Evolutionary conservation across 2,888 invertebrate species (phyloP).

Genomic region (Stenolophus ochropezus): DNA sequence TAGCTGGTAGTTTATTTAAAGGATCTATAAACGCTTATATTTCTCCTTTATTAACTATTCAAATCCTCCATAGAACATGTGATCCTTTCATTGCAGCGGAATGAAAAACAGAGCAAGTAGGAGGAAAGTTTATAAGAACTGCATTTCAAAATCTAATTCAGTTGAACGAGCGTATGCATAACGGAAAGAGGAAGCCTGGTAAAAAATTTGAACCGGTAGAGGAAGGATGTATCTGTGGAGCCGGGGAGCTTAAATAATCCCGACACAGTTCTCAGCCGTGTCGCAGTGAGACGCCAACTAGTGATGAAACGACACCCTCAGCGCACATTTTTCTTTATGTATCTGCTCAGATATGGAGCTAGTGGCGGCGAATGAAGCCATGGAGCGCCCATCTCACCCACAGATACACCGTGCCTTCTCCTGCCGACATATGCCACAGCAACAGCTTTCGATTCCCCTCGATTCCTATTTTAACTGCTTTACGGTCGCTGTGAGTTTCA

Average conservation of each 20-base stretch:
- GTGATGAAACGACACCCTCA: constrained; percentile 68
- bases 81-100: neutral
- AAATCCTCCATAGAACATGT: neutral
- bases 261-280: constrained; percentile 14
- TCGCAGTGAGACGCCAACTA: constrained; percentile 62
- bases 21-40: neutral
- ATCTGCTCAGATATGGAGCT: constrained; percentile 67
- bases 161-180: constrained; percentile 37
- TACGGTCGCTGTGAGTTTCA: constrained; percentile 38
- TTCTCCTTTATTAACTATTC: neutral
- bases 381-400: neutral
- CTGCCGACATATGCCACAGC: constrained; percentile 10
- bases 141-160: neutral
- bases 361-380: neutral
- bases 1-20: neutral
- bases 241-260: constrained; percentile 54
- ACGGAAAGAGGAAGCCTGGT: constrained; percentile 53
- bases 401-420: constrained; percentile 5
- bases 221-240: constrained; percentile 60
- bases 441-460: constrained; percentile 39
- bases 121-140: neutral
- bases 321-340: constrained; percentile 69
- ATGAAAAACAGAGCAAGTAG: neutral
- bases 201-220: constrained; percentile 44
- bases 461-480: constrained; percentile 54